Evolutionary conservation across 2,888 invertebrate genomes (phyloP).

Genomic region (Cylloceria caligata): DNA sequence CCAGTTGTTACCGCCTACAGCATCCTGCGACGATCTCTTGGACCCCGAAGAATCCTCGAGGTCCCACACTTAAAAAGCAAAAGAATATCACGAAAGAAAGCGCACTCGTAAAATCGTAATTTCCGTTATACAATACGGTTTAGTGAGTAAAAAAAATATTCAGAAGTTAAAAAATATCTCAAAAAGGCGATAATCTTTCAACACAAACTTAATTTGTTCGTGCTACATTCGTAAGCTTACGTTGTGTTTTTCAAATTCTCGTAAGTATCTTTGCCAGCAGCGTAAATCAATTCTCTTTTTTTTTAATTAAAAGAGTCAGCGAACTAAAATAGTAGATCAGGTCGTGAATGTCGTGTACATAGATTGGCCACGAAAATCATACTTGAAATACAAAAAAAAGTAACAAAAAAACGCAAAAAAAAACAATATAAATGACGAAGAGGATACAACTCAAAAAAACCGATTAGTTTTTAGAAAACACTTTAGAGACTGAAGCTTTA

Average conservation of each 20-base stretch:
- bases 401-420: conserved; percentile 6
- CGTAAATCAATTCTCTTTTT: conserved; percentile 35
- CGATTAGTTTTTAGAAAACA: conserved; percentile 67
- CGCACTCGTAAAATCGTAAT: conserved; percentile 44
- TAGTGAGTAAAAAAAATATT: conserved; percentile 33
- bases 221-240: conserved; percentile 48
- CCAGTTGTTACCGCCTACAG: conserved; percentile 82
- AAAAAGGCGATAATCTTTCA: conserved; percentile 28
- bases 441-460: conserved; percentile 35
- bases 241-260: conserved; percentile 43
- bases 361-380: conserved; percentile 25
- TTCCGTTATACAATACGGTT: conserved; percentile 33
- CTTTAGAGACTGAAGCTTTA: conserved; percentile 70
- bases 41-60: conserved; percentile 82
- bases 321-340: conserved; percentile 35
- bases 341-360: conserved; percentile 22
- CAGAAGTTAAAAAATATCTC: conserved; percentile 6
- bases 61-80: conserved; percentile 75
- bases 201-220: conserved; percentile 44
- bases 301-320: conserved; percentile 6
- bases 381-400: conserved; percentile 21
- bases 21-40: conserved; percentile 82
- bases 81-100: conserved; percentile 40
- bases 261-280: conserved; percentile 42
- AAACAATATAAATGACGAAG: conserved; percentile 36